These are phyloP conservation scores for Threskiornis aethiopicus DNA, from an alignment of 2,797 vertebrate species.

Conservation along the genomic window DNA sequence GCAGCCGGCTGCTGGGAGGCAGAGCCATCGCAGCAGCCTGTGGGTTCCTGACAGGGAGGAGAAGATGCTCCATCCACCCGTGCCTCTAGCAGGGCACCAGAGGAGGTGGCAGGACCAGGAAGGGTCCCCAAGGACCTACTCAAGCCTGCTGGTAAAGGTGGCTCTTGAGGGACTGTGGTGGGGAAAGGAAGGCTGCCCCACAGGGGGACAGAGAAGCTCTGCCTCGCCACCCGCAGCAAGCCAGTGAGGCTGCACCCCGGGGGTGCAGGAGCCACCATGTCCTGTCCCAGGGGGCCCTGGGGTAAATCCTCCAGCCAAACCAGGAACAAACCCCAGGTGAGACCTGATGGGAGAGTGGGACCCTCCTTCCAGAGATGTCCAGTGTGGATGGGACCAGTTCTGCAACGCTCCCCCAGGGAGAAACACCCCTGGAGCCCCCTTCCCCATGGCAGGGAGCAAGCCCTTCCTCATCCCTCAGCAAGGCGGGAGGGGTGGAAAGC, in stretches of 20 bases:
- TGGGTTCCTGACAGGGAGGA: neutral
- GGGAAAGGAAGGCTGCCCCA: neutral
- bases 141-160: neutral
- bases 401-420: neutral
- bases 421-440: neutral
- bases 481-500: neutral
- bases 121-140: neutral
- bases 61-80: neutral
- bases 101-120: neutral
- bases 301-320: neutral
- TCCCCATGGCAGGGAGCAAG: neutral
- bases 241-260: neutral
- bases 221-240: neutral
- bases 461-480: neutral
- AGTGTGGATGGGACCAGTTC: neutral
- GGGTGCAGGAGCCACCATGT: fast-evolving
- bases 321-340: neutral
- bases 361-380: neutral
- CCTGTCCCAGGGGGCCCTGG: neutral
- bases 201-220: neutral
- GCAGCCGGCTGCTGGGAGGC: neutral
- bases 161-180: neutral
- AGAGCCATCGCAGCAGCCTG: neutral
- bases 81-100: neutral
- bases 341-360: neutral